Conservation (phyloP, 2,797 vertebrate genomes). For the Salarias fasciatus region DNA sequence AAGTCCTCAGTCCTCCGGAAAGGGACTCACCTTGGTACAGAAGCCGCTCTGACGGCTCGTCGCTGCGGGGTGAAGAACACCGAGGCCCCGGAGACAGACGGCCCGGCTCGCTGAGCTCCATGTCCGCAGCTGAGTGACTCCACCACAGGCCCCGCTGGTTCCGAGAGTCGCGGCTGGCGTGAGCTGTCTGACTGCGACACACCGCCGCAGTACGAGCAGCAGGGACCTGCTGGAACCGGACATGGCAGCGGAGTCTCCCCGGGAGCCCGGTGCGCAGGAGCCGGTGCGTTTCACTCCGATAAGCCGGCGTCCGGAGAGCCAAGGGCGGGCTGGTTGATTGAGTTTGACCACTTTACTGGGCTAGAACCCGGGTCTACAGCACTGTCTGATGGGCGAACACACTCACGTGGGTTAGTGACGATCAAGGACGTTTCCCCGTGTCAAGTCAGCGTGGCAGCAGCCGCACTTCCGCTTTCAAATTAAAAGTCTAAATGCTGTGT, state of each 20-base stretch:
- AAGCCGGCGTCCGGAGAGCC: accelerated
- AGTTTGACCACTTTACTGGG: no score
- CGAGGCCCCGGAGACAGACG: background rate
- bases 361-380: no score
- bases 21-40: constrained; percentile 62
- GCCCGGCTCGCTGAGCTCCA: constrained; percentile 4
- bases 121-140: constrained; percentile 23
- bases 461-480: constrained; percentile 41
- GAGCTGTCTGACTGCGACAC: constrained; percentile 25
- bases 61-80: constrained; percentile 15
- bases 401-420: constrained; percentile 55
- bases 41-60: constrained; percentile 18
- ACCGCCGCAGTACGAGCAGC: constrained; percentile 49
- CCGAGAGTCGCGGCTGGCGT: background rate
- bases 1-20: no score
- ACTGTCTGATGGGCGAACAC: no score
- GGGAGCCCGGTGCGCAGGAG: background rate
- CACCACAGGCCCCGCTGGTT: background rate
- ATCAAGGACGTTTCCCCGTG: constrained; percentile 47
- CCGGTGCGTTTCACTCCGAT: background rate
- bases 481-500: constrained; percentile 12
- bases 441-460: background rate
- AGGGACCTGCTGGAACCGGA: constrained; percentile 30
- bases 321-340: accelerated
- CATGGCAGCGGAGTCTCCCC: constrained; percentile 37